Evolutionary conservation across 2,113 vertebrate genomes (phyloP).

Genomic region (Pteropus alecto): DNA sequence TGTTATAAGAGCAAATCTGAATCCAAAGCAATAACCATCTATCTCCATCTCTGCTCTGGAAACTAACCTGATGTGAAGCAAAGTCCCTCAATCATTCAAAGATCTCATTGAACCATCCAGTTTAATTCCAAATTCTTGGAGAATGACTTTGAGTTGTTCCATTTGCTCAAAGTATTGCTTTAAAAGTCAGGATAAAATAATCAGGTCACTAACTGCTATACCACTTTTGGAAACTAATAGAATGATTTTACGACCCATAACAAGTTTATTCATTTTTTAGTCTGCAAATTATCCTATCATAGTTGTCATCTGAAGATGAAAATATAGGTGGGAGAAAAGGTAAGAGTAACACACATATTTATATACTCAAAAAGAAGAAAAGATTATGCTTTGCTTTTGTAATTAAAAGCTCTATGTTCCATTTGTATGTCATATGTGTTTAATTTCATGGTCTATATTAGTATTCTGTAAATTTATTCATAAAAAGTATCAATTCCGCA

Average conservation of each 20-base stretch:
- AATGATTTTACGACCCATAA: background rate
- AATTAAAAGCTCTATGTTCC: background rate
- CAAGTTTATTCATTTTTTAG: background rate
- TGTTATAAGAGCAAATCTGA: background rate
- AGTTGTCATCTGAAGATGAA: background rate
- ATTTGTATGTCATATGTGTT: background rate
- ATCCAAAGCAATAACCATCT: background rate
- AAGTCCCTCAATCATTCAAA: background rate
- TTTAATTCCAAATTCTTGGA: background rate
- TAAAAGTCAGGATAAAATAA: background rate
- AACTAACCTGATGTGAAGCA: background rate
- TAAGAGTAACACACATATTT: background rate
- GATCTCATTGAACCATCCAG: background rate
- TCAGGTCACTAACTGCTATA: background rate
- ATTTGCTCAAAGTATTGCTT: background rate
- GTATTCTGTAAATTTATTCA: background rate
- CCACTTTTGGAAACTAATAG: background rate
- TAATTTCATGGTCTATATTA: background rate
- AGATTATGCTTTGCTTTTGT: background rate
- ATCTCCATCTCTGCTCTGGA: background rate
- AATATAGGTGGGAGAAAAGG: background rate
- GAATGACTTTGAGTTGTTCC: background rate
- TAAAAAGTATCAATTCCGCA: background rate
- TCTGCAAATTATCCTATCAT: background rate
- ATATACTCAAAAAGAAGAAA: background rate